A percentile compares a stretch with the other conserved stretches of the same genome.
These are phyloP conservation scores for Heterodera carotae DNA, from an alignment of 1,140 invertebrate genomes.

Conservation along the genomic window DNA sequence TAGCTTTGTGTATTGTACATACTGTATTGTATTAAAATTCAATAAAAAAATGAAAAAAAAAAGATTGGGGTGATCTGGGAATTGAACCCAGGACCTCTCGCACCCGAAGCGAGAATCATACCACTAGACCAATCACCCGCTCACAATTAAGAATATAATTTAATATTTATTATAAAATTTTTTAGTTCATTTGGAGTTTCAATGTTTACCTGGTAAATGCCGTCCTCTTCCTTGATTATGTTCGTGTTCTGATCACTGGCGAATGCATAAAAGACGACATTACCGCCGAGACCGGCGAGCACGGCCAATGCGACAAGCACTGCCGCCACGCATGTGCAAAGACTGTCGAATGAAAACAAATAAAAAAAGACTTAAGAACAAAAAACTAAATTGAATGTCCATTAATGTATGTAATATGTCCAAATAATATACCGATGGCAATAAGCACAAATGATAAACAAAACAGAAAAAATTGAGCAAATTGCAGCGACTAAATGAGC, in stretches of 20 bases:
- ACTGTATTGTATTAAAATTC: not conserved
- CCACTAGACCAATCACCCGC: slow-evolving; percentile 67
- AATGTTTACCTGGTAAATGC: slow-evolving; percentile 56
- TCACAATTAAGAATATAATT: no score
- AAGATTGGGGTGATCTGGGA: slow-evolving; percentile 6
- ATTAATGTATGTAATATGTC: no score
- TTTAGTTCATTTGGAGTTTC: no score
- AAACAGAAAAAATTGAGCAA: slow-evolving; percentile 44
- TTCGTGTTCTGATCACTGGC: slow-evolving; percentile 64
- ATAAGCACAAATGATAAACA: slow-evolving; percentile 61
- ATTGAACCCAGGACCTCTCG: slow-evolving; percentile 66
- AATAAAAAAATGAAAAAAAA: not conserved
- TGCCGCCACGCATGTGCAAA: slow-evolving; percentile 57
- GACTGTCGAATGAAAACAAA: not conserved
- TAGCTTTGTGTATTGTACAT: not conserved
- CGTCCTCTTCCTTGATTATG: slow-evolving; percentile 63
- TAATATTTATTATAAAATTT: no score
- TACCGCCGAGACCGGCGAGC: slow-evolving; percentile 48
- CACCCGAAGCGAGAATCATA: slow-evolving; percentile 70
- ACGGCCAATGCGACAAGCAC: slow-evolving; percentile 56
- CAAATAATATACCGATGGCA: slow-evolving; percentile 56
- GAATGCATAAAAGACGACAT: slow-evolving; percentile 56
- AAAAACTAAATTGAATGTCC: no score
- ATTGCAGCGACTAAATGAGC: slow-evolving; percentile 52
- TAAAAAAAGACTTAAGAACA: not conserved